These are phyloP conservation scores for Gadopsis marmoratus DNA, from an alignment of 2,797 vertebrate genomes.

Conservation along the genomic window DNA sequence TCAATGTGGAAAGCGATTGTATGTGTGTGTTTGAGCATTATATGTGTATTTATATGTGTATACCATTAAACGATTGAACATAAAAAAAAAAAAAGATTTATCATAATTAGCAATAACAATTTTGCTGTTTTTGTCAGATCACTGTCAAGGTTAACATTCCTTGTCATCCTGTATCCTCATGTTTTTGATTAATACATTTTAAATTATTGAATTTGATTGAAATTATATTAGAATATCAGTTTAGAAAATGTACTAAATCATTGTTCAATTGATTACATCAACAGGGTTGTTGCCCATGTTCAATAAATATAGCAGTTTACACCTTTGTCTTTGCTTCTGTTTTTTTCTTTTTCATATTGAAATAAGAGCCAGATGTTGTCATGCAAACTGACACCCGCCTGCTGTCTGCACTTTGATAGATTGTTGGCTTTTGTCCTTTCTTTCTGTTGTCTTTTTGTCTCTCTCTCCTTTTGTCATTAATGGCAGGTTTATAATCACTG, in stretches of 20 bases:
- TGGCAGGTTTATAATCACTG: neutral
- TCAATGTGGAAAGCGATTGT: too few relatives aligned
- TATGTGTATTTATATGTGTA: too few relatives aligned
- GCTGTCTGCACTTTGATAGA: neutral
- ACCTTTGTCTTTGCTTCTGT: neutral
- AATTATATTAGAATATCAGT: neutral
- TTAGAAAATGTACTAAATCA: neutral
- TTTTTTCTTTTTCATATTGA: neutral
- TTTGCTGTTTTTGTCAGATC: neutral
- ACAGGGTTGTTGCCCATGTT: neutral
- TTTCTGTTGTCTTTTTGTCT: neutral
- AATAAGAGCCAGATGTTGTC: neutral
- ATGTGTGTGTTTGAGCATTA: too few relatives aligned
- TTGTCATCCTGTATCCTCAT: neutral
- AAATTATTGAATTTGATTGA: neutral
- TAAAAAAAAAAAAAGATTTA: too few relatives aligned
- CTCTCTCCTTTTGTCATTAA: neutral
- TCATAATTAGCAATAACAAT: neutral
- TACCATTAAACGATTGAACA: too few relatives aligned
- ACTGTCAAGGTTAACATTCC: neutral
- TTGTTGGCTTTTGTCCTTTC: neutral
- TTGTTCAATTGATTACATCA: slow-evolving; percentile 5
- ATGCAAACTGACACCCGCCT: neutral
- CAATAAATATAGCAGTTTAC: neutral
- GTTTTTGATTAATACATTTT: neutral